phyloP scores from a whole-genome alignment of 2,113 vertebrate species.

The Ictalurus furcatus region DNA sequence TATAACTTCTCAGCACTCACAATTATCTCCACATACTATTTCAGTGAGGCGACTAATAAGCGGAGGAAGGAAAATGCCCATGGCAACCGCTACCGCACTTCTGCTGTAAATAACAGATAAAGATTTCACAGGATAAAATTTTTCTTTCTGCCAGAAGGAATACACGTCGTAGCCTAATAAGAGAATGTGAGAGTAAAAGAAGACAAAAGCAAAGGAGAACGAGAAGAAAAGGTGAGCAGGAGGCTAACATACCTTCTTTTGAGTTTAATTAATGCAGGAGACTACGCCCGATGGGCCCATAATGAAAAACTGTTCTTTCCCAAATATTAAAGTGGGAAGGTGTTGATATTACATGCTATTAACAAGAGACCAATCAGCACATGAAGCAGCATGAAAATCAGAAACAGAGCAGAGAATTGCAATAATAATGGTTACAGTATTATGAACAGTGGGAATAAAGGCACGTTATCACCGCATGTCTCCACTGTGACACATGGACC shows the following conservation, averaged over 20 bases:
- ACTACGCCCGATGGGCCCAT: background rate
- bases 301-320: conserved; percentile 34
- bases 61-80: background rate
- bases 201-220: background rate
- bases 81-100: background rate
- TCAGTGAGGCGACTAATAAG: background rate
- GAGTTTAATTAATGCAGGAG: conserved; percentile 37
- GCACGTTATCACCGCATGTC: conserved; percentile 14
- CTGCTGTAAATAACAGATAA: background rate
- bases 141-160: conserved; percentile 1
- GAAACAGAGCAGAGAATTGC: conserved; percentile 23
- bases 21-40: conserved; percentile 12
- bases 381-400: conserved; percentile 32
- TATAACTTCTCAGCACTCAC: background rate
- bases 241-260: background rate
- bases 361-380: conserved; percentile 49
- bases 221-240: background rate
- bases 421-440: background rate
- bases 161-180: background rate
- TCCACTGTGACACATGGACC: background rate
- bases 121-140: background rate
- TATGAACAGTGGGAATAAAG: conserved; percentile 27
- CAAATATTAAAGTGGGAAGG: conserved; percentile 31
- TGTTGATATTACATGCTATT: conserved; percentile 46
- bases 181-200: background rate